Conservation (phyloP, 2,888 invertebrate species). For the Caenorhabditis wallacei region DNA sequence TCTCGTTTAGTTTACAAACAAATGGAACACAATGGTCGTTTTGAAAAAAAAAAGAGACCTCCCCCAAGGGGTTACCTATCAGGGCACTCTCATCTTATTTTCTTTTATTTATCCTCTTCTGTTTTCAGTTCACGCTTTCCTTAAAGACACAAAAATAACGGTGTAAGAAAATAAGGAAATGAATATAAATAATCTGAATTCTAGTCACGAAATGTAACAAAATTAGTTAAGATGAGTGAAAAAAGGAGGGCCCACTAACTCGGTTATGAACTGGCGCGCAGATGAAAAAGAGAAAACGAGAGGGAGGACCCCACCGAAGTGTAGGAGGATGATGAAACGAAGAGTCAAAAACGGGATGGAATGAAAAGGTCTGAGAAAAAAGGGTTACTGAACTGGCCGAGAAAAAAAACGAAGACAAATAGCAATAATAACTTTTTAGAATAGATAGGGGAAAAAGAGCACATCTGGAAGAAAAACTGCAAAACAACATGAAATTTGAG, state of each 20-base stretch:
- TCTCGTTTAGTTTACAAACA: constrained; percentile 20
- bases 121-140: neutral
- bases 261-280: constrained; percentile 41
- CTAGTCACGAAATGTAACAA: constrained; percentile 33
- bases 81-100: constrained; percentile 56
- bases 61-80: constrained; percentile 57
- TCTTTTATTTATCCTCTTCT: constrained; percentile 7
- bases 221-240: constrained; percentile 35
- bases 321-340: constrained; percentile 26
- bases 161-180: neutral
- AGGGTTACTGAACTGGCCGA: constrained; percentile 11
- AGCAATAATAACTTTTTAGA: neutral
- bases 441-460: neutral
- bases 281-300: constrained; percentile 28
- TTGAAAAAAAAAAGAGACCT: constrained; percentile 17
- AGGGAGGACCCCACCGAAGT: constrained; percentile 4
- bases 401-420: constrained; percentile 1
- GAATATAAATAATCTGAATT: constrained; percentile 14
- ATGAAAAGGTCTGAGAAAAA: constrained; percentile 38
- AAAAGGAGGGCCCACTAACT: constrained; percentile 34
- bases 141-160: no score
- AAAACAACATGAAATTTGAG: neutral
- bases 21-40: constrained; percentile 40
- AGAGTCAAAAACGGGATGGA: constrained; percentile 31
- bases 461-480: neutral